Evolutionary conservation across 1,140 invertebrate genomes (phyloP).

Genomic region (Dreissena polymorpha): DNA sequence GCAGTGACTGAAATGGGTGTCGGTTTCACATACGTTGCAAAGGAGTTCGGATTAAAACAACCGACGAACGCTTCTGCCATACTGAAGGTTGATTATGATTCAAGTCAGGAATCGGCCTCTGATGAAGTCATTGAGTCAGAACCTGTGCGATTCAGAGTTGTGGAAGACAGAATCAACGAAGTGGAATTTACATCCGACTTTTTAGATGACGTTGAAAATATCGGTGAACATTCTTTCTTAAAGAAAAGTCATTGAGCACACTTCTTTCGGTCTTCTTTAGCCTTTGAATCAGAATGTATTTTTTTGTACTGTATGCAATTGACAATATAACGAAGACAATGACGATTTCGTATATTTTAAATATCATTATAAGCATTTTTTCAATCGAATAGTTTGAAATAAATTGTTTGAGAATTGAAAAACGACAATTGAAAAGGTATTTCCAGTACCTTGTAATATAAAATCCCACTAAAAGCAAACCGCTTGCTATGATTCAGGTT

Average conservation of each 20-base stretch:
- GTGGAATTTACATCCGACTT: slow-evolving; percentile 1
- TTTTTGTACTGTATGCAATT: too few species aligned
- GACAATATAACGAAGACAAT: too few species aligned
- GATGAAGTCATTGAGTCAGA: too few species aligned
- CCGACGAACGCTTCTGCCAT: not conserved
- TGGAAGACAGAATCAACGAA: not conserved
- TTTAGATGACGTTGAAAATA: not conserved
- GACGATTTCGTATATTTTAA: too few species aligned
- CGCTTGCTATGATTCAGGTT: not conserved
- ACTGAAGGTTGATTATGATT: not conserved
- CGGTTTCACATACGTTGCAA: slow-evolving; percentile 2
- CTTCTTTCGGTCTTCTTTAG: not conserved
- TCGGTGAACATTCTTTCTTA: not conserved
- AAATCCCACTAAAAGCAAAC: too few species aligned
- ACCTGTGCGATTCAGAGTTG: not conserved
- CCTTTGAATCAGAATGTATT: not conserved
- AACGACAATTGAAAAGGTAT: too few species aligned
- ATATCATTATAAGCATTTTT: too few species aligned
- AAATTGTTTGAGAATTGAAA: too few species aligned
- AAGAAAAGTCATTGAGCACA: too few species aligned
- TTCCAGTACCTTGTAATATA: too few species aligned
- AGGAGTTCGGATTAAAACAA: not conserved
- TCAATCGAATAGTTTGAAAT: too few species aligned
- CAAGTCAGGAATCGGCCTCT: not conserved
- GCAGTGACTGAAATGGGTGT: not conserved